Evolutionary conservation across 2,113 vertebrate genomes (phyloP).

Genomic region (Ptilonorhynchus violaceus): DNA sequence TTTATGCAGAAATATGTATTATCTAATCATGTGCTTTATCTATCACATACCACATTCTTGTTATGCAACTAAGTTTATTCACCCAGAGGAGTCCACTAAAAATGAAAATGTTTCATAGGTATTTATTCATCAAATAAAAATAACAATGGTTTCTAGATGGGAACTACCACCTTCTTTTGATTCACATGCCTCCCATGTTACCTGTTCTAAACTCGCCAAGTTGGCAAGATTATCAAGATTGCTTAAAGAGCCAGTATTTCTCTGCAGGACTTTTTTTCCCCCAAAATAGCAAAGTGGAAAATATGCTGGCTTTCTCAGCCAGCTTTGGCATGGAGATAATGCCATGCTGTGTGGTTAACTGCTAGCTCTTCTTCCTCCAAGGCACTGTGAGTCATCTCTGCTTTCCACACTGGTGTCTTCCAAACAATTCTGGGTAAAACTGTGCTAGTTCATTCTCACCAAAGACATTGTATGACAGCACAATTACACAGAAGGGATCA

Average conservation of each 20-base stretch:
- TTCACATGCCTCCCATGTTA: slow-evolving; percentile 24
- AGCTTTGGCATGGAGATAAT: slow-evolving; percentile 36
- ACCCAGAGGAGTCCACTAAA: neutral
- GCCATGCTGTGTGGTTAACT: slow-evolving; percentile 19
- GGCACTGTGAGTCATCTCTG: slow-evolving; percentile 58
- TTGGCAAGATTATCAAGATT: slow-evolving; percentile 14
- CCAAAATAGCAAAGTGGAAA: neutral
- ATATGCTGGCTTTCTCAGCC: neutral
- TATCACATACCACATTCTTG: slow-evolving; percentile 11
- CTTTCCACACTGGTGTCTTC: slow-evolving; percentile 50
- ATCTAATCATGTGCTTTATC: neutral
- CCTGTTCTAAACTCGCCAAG: neutral
- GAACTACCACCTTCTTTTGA: slow-evolving; percentile 31
- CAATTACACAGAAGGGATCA: slow-evolving; percentile 9
- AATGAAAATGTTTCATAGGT: neutral
- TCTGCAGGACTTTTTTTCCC: neutral
- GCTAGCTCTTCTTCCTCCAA: slow-evolving; percentile 42
- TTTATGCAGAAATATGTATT: neutral
- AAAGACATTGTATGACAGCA: neutral
- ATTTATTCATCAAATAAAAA: slow-evolving; percentile 37
- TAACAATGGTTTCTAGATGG: slow-evolving; percentile 18
- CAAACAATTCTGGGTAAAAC: slow-evolving; percentile 53
- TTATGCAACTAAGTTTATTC: slow-evolving; percentile 10
- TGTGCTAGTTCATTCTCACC: slow-evolving; percentile 56
- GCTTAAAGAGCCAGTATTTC: neutral